Evolutionary conservation across 2,888 invertebrate species (phyloP), one percentile per base, ranked within the genome.

Genomic region (Rotaria sp.): DNA sequence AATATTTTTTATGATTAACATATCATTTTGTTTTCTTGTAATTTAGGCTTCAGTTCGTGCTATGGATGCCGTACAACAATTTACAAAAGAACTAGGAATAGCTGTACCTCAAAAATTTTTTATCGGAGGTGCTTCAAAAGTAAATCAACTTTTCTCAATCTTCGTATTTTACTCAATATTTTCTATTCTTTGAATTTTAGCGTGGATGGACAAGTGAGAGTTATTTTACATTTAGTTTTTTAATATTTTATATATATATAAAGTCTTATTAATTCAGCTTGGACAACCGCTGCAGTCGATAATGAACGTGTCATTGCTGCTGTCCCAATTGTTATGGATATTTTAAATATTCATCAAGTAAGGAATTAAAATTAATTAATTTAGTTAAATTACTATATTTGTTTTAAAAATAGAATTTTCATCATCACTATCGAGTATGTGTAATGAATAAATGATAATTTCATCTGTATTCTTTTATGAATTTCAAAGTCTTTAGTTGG

Each of bases 221-320:
- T 35, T 18, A 35, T 18, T 18, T 18, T n/a, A n/a, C n/a, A n/a
- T n/a, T n/a, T 38, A 2, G 7, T 18, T 38, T 0, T 67, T 67
- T 30, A 13, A 5, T 21, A 38, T 35, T 67, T 5, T 59, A n/a
- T 13, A 30, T n/a, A 21, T 21, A 5, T 18, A 35, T 30, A 18
- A 30, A 35, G 26, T 45, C 45, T 80, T 8, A 45, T 45, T 5
- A 5, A 26, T 45, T 45, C 38, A 80, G 80, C 90, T 1, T 90
- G 90, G 90, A 89, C 89, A 13, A 88, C 89, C 11, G 89, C 88
- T 3, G 90, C 90, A 24, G 89, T 89, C 2, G 90, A 90, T 88
- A 89, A 88, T 38, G 52, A 84, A 52, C 87, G 90, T 84, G 89
- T 90, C 13, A 87, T 89, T 45, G 89, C 88, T 48, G 88, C 89